Conservation (phyloP, 2,797 vertebrate species). For the Thripadectes ignobilis region DNA sequence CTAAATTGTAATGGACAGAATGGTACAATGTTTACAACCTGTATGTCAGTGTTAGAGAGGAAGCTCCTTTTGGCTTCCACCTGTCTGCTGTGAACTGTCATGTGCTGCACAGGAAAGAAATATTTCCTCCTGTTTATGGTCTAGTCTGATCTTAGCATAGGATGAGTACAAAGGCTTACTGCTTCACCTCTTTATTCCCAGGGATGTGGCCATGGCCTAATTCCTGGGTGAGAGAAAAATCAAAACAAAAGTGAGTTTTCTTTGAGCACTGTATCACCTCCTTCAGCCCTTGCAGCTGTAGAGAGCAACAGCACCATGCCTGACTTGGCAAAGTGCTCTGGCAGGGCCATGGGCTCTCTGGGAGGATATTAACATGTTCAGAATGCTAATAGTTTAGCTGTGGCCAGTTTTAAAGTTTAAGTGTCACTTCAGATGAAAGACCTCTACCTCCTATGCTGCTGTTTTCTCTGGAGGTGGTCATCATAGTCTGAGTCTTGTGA, state of each 20-base stretch:
- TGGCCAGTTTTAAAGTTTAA: not conserved
- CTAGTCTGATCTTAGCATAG: not conserved
- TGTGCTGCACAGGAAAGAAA: not conserved
- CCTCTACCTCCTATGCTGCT: not conserved
- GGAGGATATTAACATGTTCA: not conserved
- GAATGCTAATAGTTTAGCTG: not conserved
- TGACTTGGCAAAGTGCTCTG: not conserved
- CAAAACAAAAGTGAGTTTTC: not conserved
- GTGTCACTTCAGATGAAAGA: not conserved
- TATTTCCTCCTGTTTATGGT: not conserved
- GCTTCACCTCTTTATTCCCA: not conserved
- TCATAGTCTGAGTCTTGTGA: not conserved
- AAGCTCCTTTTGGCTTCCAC: not conserved
- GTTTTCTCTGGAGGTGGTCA: not conserved
- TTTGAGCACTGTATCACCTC: fast-evolving
- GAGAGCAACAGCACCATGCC: not conserved
- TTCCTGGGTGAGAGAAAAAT: not conserved
- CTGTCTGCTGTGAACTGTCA: not conserved
- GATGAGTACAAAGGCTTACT: not conserved
- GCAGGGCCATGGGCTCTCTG: not conserved
- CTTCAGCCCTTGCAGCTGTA: not conserved
- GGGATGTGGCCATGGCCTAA: not conserved
- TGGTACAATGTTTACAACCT: not conserved
- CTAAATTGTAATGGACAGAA: not conserved
- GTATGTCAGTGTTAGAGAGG: not conserved